A percentile compares a stretch with the other conserved stretches of the same genome.
These are phyloP conservation scores for Pissodes strobi DNA, from an alignment of 1,140 invertebrate species.

Conservation along the genomic window DNA sequence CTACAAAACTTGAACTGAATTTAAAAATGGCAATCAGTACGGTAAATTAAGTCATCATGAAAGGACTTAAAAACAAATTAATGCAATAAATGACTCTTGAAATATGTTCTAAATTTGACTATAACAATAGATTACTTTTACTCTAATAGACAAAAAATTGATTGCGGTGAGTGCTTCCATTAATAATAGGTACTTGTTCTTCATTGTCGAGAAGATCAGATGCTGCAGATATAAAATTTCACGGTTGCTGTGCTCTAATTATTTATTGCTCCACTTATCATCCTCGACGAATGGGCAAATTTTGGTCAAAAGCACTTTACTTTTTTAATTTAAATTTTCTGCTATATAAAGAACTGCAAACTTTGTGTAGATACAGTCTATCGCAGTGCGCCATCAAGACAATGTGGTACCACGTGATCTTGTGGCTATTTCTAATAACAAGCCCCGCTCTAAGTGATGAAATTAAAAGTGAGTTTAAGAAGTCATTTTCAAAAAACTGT, in stretches of 20 bases:
- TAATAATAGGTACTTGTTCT: constrained; percentile 15
- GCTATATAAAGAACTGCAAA: constrained; percentile 21
- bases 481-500: constrained; percentile 64
- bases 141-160: constrained; percentile 7
- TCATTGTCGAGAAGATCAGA: constrained; percentile 2
- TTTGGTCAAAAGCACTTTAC: constrained; percentile 25
- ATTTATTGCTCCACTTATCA: constrained; percentile 41
- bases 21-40: too few relatives aligned
- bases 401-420: neutral
- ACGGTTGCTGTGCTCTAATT: constrained; percentile 26
- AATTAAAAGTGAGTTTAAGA: constrained; percentile 41
- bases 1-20: too few relatives aligned
- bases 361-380: constrained; percentile 12
- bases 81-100: too few relatives aligned
- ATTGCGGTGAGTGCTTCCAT: constrained; percentile 9
- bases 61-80: too few relatives aligned
- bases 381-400: neutral
- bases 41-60: too few relatives aligned
- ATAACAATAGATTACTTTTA: constrained; percentile 17
- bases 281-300: constrained; percentile 33
- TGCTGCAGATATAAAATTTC: constrained; percentile 29
- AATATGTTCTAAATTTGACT: too few relatives aligned
- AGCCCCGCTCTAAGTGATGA: constrained; percentile 30
- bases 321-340: constrained; percentile 30
- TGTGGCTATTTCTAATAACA: neutral